These are phyloP conservation scores for Lepidurus couesii DNA, from an alignment of 1,140 invertebrate genomes.

Conservation along the genomic window DNA sequence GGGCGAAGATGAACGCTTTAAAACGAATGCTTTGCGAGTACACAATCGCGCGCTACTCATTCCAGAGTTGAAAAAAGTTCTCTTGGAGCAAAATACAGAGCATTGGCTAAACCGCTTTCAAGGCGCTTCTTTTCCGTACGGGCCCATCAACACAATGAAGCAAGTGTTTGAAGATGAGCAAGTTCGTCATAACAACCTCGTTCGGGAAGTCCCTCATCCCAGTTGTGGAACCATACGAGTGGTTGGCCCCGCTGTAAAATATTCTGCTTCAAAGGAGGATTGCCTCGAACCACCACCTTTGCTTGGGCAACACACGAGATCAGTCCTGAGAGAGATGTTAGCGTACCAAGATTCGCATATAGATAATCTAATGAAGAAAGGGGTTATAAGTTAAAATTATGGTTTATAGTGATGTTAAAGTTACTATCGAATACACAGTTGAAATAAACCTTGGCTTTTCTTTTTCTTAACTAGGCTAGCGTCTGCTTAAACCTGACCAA, in stretches of 20 bases:
- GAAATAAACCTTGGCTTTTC: slow-evolving; percentile 13
- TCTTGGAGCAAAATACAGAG: slow-evolving; percentile 60
- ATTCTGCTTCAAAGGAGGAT: slow-evolving; percentile 62
- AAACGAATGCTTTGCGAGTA: slow-evolving; percentile 67
- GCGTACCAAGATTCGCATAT: slow-evolving; percentile 60
- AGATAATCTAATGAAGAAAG: slow-evolving; percentile 49
- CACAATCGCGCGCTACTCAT: slow-evolving; percentile 66
- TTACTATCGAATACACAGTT: not conserved
- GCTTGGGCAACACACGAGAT: slow-evolving; percentile 78
- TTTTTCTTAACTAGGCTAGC: slow-evolving; percentile 36
- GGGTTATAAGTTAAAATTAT: slow-evolving; percentile 46
- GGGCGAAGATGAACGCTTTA: slow-evolving; percentile 57
- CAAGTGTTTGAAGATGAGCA: slow-evolving; percentile 85
- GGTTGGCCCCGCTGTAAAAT: slow-evolving; percentile 79
- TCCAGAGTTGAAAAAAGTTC: slow-evolving; percentile 54
- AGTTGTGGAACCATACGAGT: slow-evolving; percentile 65
- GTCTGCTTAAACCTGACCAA: slow-evolving; percentile 67
- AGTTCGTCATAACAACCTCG: slow-evolving; percentile 64
- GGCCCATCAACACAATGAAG: slow-evolving; percentile 78
- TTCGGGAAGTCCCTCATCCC: slow-evolving; percentile 69
- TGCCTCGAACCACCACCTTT: slow-evolving; percentile 69
- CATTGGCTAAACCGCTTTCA: slow-evolving; percentile 73
- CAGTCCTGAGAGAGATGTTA: slow-evolving; percentile 65
- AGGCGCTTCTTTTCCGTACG: slow-evolving; percentile 72
- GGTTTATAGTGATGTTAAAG: not conserved